These are phyloP conservation scores for Myocastor coypus DNA, from an alignment of 2,113 vertebrate species.

Conservation along the genomic window DNA sequence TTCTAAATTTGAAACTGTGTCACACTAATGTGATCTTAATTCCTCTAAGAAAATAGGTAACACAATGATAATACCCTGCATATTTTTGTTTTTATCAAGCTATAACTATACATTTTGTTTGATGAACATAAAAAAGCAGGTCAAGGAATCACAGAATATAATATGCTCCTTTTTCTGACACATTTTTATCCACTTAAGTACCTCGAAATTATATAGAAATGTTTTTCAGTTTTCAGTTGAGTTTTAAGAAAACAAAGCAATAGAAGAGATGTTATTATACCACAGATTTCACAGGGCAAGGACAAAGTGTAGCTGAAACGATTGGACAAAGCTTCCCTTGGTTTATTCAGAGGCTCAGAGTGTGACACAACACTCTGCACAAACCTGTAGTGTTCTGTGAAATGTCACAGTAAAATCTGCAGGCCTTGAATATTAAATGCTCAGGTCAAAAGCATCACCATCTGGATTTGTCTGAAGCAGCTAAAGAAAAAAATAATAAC, in stretches of 20 bases:
- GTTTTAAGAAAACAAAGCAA: conserved; percentile 38
- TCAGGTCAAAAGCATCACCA: neutral
- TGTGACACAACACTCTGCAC: neutral
- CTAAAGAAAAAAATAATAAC: neutral
- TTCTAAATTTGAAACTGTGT: neutral
- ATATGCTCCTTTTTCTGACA: neutral
- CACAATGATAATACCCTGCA: neutral
- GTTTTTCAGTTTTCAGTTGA: neutral
- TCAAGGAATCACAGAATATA: conserved; percentile 37
- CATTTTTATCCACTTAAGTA: conserved; percentile 10
- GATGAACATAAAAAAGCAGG: neutral
- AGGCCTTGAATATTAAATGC: neutral
- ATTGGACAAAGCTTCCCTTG: neutral
- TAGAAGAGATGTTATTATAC: neutral
- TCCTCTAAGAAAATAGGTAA: neutral
- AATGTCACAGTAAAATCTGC: neutral
- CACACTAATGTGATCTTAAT: neutral
- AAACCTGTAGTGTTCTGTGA: neutral
- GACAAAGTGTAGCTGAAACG: neutral
- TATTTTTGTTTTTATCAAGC: neutral
- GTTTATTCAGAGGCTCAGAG: neutral
- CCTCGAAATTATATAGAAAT: neutral
- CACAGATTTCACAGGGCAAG: neutral
- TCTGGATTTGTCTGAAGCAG: neutral
- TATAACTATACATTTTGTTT: neutral